Percentiles rank a stretch among this genome's conserved stretches.
These are phyloP conservation scores for Beris morrisii DNA, from an alignment of 2,888 invertebrate genomes.

Conservation along the genomic window DNA sequence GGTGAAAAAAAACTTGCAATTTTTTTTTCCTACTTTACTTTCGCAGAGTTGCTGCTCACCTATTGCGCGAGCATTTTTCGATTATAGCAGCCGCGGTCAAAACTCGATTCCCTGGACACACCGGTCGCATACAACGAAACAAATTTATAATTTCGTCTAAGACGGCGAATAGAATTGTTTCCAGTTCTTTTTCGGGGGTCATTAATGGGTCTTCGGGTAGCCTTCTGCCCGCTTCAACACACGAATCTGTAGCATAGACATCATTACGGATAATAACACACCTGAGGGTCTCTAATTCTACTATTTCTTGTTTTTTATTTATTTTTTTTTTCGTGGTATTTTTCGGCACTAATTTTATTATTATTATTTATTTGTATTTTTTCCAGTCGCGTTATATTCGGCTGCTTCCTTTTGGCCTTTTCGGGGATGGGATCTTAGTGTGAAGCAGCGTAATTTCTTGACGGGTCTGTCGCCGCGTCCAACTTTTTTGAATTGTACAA, in stretches of 20 bases:
- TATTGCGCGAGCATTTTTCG: too few species aligned
- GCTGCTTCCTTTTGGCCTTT: too few species aligned
- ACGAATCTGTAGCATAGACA: conserved; percentile 27
- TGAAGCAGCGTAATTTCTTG: too few species aligned
- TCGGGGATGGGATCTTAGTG: too few species aligned
- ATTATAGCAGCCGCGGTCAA: too few species aligned
- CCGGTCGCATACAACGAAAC: conserved; percentile 28
- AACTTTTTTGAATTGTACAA: too few species aligned
- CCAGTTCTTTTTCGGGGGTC: conserved; percentile 22
- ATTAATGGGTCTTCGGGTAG: conserved; percentile 27
- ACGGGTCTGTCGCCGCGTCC: too few species aligned
- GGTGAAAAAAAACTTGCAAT: too few species aligned
- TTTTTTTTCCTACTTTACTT: too few species aligned
- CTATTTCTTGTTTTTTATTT: not conserved
- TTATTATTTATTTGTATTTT: too few species aligned
- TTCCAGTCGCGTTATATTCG: not conserved
- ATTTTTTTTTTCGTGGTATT: not conserved
- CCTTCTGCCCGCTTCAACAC: conserved; percentile 7
- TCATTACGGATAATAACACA: conserved; percentile 37
- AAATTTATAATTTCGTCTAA: conserved; percentile 33
- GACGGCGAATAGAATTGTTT: conserved; percentile 35
- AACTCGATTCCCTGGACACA: not conserved
- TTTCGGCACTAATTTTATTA: too few species aligned
- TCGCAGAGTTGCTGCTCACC: too few species aligned
- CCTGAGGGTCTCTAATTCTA: conserved; percentile 34